Conservation (phyloP, 1,140 invertebrate species). For the Leguminivora glycinivorella region DNA sequence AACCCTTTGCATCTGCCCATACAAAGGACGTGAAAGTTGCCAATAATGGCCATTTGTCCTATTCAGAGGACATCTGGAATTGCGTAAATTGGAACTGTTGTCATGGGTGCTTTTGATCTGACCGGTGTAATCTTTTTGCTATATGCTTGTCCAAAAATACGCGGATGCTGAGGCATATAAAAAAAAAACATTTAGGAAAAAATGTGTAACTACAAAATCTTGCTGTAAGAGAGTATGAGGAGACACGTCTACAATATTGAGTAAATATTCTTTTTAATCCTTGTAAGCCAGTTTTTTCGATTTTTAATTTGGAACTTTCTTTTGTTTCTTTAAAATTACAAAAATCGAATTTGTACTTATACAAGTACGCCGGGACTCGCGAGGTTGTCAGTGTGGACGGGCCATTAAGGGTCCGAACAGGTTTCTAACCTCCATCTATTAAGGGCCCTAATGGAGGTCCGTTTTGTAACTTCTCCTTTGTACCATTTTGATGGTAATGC, state of each 20-base stretch:
- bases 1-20: constrained; percentile 3
- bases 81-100: constrained; percentile 9
- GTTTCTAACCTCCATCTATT: constrained; percentile 3
- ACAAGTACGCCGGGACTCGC: no score
- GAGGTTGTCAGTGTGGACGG: neutral
- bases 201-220: no score
- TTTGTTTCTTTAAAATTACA: no score
- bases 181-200: no score
- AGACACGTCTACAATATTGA: no score
- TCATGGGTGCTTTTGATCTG: neutral
- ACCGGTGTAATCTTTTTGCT: neutral
- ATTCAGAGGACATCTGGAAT: neutral
- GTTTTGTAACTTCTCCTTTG: constrained; percentile 22
- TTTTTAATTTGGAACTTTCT: no score
- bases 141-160: neutral
- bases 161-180: neutral
- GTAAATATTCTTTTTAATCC: no score
- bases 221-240: no score
- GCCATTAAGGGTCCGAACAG: neutral
- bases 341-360: no score
- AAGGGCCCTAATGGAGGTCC: constrained; percentile 5
- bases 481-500: constrained; percentile 19
- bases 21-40: neutral
- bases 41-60: constrained; percentile 9
- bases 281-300: no score